phyloP scores from a whole-genome alignment of 1,140 invertebrate genomes.

The Tetramorium parvispinum region DNA sequence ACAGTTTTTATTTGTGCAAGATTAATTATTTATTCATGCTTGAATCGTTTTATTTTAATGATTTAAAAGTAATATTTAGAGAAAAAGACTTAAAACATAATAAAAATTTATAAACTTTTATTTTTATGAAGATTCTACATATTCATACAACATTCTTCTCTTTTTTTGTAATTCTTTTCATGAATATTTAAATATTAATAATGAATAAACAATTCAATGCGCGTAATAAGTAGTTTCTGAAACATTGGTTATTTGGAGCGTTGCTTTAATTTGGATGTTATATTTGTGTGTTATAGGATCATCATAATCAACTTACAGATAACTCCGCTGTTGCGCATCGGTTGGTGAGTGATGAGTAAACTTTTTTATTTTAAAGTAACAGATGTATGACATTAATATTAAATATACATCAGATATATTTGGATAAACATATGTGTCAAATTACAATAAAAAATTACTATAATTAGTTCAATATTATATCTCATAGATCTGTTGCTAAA shows the following conservation, averaged over 20 bases:
- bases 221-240: background rate
- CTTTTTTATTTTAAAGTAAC: background rate
- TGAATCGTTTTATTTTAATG: background rate
- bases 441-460: too few species aligned
- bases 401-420: too few species aligned
- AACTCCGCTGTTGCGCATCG: background rate
- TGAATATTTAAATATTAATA: background rate
- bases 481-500: too few species aligned
- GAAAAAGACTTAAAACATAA: background rate
- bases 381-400: too few species aligned
- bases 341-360: background rate
- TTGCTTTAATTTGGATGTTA: background rate
- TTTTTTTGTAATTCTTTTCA: background rate
- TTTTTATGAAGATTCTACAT: background rate
- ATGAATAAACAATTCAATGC: background rate
- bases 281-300: background rate
- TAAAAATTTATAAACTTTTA: background rate
- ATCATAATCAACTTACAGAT: background rate
- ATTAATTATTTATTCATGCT: background rate
- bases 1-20: background rate
- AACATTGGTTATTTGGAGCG: background rate
- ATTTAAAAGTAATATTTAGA: background rate
- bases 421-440: too few species aligned
- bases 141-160: background rate
- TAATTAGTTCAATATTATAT: too few species aligned